Conservation (phyloP, 2,797 vertebrate species). For the Linurgus olivaceus region DNA sequence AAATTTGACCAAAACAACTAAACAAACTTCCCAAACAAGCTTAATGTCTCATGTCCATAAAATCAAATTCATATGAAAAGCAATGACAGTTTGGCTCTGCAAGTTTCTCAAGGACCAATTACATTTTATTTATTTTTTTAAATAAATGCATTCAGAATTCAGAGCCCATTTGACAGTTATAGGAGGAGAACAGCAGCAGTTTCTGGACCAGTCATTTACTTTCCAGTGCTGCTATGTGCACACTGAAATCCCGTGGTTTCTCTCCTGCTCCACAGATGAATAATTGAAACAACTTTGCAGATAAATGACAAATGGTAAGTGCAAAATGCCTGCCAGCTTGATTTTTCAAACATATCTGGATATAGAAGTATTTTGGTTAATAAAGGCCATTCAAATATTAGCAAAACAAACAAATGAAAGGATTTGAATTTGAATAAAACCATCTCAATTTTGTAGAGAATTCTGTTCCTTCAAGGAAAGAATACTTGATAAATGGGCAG, state of each 20-base stretch:
- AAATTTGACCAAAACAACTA: background rate
- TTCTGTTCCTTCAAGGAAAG: background rate
- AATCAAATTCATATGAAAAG: background rate
- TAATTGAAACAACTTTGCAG: background rate
- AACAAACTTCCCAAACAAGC: background rate
- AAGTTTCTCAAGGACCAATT: background rate
- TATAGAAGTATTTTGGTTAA: background rate
- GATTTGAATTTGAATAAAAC: background rate
- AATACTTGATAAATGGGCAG: background rate
- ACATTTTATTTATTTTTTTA: background rate
- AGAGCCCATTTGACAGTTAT: background rate
- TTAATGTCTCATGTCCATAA: background rate
- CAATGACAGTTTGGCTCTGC: background rate
- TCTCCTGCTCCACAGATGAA: background rate
- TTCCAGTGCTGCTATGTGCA: background rate
- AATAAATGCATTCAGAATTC: background rate
- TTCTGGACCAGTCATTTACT: background rate
- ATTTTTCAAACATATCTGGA: background rate
- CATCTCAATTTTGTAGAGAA: background rate
- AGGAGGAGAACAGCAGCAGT: background rate
- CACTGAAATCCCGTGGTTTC: background rate
- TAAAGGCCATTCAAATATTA: background rate
- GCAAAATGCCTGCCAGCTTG: background rate
- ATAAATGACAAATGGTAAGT: background rate
- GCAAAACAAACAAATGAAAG: background rate